These are phyloP conservation scores for Ceyx margarethae DNA, from an alignment of 2,113 vertebrate species.

Conservation along the genomic window DNA sequence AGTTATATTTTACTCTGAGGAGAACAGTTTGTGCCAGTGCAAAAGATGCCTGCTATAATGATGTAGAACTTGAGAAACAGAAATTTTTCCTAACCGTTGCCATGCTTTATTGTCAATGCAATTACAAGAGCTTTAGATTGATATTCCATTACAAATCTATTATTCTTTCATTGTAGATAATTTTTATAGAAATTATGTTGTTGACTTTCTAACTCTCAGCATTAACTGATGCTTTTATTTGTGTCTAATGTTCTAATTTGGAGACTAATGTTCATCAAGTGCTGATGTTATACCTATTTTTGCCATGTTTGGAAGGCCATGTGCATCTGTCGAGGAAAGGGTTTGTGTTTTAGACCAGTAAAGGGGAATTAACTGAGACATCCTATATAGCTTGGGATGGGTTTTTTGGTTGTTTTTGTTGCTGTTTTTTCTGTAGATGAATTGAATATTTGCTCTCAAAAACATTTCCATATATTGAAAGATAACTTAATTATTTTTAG, in stretches of 20 bases:
- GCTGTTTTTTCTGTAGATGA: neutral
- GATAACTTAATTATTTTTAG: neutral
- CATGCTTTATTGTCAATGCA: neutral
- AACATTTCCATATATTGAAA: neutral
- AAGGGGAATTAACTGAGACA: neutral
- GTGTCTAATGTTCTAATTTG: neutral
- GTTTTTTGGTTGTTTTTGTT: too few species aligned
- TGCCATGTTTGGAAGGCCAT: neutral
- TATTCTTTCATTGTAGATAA: neutral
- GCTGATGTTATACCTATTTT: neutral
- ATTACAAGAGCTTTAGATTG: slow-evolving; percentile 30
- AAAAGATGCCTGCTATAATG: neutral
- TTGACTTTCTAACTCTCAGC: neutral
- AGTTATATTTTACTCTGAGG: neutral
- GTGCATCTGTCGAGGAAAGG: neutral
- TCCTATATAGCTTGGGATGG: neutral
- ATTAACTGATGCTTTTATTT: neutral
- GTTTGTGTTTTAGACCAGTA: neutral
- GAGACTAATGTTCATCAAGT: neutral
- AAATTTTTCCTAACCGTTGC: neutral
- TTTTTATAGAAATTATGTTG: slow-evolving; percentile 27
- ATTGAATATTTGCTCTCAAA: neutral
- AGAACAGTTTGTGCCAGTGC: neutral
- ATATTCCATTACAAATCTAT: slow-evolving; percentile 38
- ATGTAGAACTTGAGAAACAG: neutral